These are phyloP conservation scores for Desmophyllum pertusum DNA, from an alignment of 92 coral and sea anemone genomes.

Conservation along the genomic window DNA sequence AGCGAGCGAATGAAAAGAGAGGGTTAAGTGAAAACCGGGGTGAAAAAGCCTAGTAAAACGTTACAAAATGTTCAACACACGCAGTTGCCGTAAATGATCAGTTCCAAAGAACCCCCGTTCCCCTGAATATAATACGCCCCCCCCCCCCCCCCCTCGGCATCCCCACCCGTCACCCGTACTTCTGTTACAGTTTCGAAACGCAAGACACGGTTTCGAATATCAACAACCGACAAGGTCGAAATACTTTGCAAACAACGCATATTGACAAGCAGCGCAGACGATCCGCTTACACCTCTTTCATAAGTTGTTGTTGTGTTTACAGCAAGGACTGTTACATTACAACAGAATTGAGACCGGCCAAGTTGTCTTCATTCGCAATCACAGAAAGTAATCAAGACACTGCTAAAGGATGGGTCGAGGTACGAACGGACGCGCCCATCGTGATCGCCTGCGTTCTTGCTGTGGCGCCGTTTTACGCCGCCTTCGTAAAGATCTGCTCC, in stretches of 20 bases:
- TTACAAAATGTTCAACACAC: no score
- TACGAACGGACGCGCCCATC: neutral
- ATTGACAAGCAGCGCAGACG: neutral
- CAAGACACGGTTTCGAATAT: no score
- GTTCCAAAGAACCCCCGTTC: no score
- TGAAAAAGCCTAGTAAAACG: no score
- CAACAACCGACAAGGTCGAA: neutral
- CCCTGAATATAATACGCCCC: no score
- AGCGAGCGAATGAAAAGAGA: no score
- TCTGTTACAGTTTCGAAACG: no score
- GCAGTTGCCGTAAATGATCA: no score
- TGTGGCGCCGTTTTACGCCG: constrained; percentile 50
- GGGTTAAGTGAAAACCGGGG: no score
- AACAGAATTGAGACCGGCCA: neutral
- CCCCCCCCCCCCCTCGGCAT: no score
- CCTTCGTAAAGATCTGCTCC: constrained; percentile 73
- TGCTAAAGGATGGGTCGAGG: constrained; percentile 22
- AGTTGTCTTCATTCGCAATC: neutral
- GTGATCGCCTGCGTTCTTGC: constrained; percentile 33
- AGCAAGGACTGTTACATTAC: neutral
- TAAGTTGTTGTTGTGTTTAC: neutral
- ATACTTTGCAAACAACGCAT: neutral
- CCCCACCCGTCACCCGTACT: no score
- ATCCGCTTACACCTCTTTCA: neutral
- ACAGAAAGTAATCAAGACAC: neutral